Base-by-base conservation (phyloP, 2,797 vertebrate species). In the Dallia pectoralis region DNA sequence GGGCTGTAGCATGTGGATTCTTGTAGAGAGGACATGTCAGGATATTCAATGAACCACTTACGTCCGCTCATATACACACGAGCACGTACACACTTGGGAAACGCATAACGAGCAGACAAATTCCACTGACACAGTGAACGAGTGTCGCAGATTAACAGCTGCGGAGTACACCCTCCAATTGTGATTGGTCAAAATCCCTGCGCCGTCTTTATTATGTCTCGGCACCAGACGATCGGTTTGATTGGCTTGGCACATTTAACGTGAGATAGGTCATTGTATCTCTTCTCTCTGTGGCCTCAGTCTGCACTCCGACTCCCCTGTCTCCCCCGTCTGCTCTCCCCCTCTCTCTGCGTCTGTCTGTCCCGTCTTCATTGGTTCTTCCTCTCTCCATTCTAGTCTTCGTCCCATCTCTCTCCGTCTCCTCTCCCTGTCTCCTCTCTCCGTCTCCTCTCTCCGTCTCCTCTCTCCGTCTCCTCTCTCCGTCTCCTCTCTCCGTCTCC, bases 91-190 rank as follows among this genome's bases (percentile, higher is more conserved):
- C 40, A 67, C 66, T 44, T 44, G 40, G 14, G 40, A 12, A 44
- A 44, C 11, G 47, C 15, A 84, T 91, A 33, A 40, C 69, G 27
- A 3, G 40, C 40, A 74, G 53, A 65, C 5, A 30, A 22, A 81
- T 76, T 59, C 53, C 53, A 22, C 4, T 59, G 22, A 27, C 16
- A 27, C 22, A 76, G 81, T 49, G 22, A 12, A 4, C 25, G 53
- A n/a, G 64, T 40, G 33, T 33, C 27, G 16, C 18, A 48, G 40
- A 67, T 48, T 22, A 66, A 40, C n/a, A 4, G 22, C 3, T 1
- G 19, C 14, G 30, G 36, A 22, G 30, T 12, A 36, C 5, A 16
- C 32, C 12, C 16, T 36, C 14, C 1, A 36, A 33, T 12, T 66
- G 63, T 66, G 30, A n/a, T 66, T 11, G n/a, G 22, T 56, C n/a